These are phyloP conservation scores for Sisyra terminalis DNA, from an alignment of 2,888 invertebrate genomes.

Conservation along the genomic window DNA sequence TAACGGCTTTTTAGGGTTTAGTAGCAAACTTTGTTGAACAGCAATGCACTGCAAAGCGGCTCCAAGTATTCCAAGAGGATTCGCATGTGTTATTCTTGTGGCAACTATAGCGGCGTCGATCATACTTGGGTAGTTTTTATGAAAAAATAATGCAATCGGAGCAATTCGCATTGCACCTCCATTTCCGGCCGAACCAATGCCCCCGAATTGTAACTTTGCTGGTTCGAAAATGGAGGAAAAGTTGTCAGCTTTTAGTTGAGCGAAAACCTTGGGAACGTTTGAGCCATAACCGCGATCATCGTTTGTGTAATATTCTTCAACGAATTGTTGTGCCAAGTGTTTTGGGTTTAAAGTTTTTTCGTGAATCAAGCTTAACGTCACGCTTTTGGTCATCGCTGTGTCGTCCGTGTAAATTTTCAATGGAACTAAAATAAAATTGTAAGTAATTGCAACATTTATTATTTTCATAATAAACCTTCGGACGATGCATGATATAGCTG, in stretches of 20 bases:
- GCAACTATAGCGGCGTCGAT: constrained; percentile 30
- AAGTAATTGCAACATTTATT: too few species aligned
- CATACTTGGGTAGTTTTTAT: constrained; percentile 30
- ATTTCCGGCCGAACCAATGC: constrained; percentile 58
- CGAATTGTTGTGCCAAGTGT: constrained; percentile 45
- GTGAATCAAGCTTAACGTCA: constrained; percentile 42
- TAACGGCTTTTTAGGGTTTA: constrained; percentile 24
- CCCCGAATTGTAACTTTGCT: constrained; percentile 46
- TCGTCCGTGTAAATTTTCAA: constrained; percentile 48
- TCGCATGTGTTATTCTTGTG: constrained; percentile 46
- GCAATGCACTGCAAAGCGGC: constrained; percentile 40
- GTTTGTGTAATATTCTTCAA: constrained; percentile 40
- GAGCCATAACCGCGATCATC: constrained; percentile 49
- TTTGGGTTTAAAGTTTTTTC: constrained; percentile 32
- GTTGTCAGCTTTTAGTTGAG: constrained; percentile 32
- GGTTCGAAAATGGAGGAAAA: constrained; percentile 42
- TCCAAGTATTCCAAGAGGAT: constrained; percentile 35
- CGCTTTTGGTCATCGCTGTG: constrained; percentile 48
- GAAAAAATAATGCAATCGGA: constrained; percentile 45
- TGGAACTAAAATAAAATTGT: constrained; percentile 27
- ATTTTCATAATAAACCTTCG: constrained; percentile 28
- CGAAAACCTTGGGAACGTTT: constrained; percentile 37
- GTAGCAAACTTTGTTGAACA: constrained; percentile 33
- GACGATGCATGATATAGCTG: constrained; percentile 36
- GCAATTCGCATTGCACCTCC: constrained; percentile 60